Conservation (phyloP, 2,888 invertebrate genomes). For the Zaprionus bogoriensis region DNA sequence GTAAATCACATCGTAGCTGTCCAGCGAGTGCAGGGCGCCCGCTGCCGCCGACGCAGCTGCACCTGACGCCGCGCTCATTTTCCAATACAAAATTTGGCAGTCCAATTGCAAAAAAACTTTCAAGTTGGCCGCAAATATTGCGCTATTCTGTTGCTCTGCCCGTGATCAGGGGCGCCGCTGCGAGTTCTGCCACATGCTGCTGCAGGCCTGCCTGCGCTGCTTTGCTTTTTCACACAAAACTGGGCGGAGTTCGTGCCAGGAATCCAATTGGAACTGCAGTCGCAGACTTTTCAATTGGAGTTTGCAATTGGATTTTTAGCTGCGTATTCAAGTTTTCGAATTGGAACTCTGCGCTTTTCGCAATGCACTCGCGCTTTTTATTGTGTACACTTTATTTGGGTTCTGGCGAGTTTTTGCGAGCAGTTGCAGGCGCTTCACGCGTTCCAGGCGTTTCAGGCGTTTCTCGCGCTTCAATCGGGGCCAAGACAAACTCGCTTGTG, state of each 20-base stretch:
- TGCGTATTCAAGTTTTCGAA: slow-evolving; percentile 1
- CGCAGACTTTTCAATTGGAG: slow-evolving; percentile 1
- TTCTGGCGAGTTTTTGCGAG: background rate
- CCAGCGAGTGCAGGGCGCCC: slow-evolving; percentile 57
- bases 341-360: background rate
- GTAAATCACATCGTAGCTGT: slow-evolving; percentile 68
- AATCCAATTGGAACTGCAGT: too few species aligned
- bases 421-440: slow-evolving; percentile 12
- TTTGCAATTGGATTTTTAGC: background rate
- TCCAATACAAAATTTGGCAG: background rate
- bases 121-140: background rate
- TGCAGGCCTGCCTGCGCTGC: background rate
- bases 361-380: slow-evolving; percentile 17
- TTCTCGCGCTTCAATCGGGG: slow-evolving; percentile 66
- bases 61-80: slow-evolving; percentile 10
- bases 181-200: slow-evolving; percentile 22
- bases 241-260: slow-evolving; percentile 52
- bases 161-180: background rate
- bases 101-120: background rate
- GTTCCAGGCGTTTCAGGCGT: slow-evolving; percentile 1
- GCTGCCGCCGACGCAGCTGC: too few species aligned
- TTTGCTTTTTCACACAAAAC: slow-evolving; percentile 34
- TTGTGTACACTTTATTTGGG: slow-evolving; percentile 52
- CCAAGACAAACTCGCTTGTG: slow-evolving; percentile 72
- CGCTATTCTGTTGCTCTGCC: slow-evolving; percentile 6